Conservation (phyloP, 2,113 vertebrate species). For the Pachypanchax playfairii region DNA sequence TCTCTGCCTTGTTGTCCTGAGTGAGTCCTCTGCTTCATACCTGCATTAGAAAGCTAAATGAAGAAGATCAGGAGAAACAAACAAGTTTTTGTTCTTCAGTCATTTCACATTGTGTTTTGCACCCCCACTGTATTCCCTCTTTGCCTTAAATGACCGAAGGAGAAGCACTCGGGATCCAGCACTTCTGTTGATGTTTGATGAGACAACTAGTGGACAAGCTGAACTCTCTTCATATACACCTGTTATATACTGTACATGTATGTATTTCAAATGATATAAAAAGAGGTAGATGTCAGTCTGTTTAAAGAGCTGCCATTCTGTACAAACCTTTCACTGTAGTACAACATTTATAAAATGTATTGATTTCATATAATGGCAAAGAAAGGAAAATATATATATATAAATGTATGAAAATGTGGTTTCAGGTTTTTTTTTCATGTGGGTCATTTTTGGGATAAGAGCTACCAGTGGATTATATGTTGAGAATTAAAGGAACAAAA, state of each 20-base stretch:
- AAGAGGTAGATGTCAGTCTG: conserved; percentile 21
- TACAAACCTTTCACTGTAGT: conserved; percentile 46
- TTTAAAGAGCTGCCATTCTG: conserved; percentile 46
- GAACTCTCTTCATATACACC: conserved; percentile 33
- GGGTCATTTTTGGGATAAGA: too few species aligned
- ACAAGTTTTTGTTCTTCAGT: conserved; percentile 23
- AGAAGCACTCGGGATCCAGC: conserved; percentile 43
- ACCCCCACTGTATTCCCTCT: conserved; percentile 44
- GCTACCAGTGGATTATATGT: too few species aligned
- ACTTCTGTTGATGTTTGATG: too few species aligned
- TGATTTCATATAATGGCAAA: conserved; percentile 43
- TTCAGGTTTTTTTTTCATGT: conserved; percentile 7
- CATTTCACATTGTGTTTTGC: conserved; percentile 33
- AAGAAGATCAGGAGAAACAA: conserved; percentile 1
- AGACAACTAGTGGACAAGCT: neutral
- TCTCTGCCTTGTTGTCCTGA: conserved; percentile 59
- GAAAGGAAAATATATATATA: conserved; percentile 43
- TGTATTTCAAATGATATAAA: conserved; percentile 43
- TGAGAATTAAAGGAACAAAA: too few species aligned
- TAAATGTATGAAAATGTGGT: conserved; percentile 13
- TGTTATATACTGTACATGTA: conserved; percentile 55
- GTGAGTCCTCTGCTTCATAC: conserved; percentile 21
- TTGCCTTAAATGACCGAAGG: conserved; percentile 70
- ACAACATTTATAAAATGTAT: conserved; percentile 39
- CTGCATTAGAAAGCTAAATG: conserved; percentile 18